phyloP scores from a whole-genome alignment of 2,888 invertebrate genomes.

The Athalia circularis region DNA sequence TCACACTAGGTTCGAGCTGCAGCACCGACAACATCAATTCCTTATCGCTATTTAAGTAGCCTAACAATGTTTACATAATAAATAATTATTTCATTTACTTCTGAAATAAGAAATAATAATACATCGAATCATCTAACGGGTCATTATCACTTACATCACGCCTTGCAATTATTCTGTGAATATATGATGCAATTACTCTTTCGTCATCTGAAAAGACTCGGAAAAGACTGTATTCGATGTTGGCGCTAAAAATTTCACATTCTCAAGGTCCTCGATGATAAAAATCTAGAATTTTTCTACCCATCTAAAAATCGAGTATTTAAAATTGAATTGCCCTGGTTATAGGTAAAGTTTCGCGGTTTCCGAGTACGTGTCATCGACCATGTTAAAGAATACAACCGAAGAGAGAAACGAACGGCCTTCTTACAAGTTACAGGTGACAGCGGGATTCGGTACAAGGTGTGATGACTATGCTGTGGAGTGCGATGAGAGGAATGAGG shows the following conservation, averaged over 20 bases:
- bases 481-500: slow-evolving; percentile 46
- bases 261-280: too few relatives aligned
- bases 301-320: too few relatives aligned
- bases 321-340: too few relatives aligned
- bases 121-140: not conserved
- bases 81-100: not conserved
- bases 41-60: not conserved
- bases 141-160: not conserved
- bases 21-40: not conserved
- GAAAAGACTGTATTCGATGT: too few relatives aligned
- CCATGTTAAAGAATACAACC: slow-evolving; percentile 5
- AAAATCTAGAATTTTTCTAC: too few relatives aligned
- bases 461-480: slow-evolving; percentile 50
- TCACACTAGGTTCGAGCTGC: too few relatives aligned
- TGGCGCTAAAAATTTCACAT: too few relatives aligned
- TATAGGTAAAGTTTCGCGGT: not conserved
- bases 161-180: not conserved
- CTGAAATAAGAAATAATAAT: not conserved
- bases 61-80: not conserved
- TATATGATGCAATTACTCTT: not conserved
- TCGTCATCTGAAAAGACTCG: too few relatives aligned
- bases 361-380: not conserved
- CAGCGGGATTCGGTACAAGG: slow-evolving; percentile 38
- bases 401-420: slow-evolving; percentile 23
- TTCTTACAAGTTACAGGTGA: slow-evolving; percentile 29